These are phyloP conservation scores for Phenacoccus solenopsis DNA, from an alignment of 1,140 invertebrate species.

Conservation along the genomic window DNA sequence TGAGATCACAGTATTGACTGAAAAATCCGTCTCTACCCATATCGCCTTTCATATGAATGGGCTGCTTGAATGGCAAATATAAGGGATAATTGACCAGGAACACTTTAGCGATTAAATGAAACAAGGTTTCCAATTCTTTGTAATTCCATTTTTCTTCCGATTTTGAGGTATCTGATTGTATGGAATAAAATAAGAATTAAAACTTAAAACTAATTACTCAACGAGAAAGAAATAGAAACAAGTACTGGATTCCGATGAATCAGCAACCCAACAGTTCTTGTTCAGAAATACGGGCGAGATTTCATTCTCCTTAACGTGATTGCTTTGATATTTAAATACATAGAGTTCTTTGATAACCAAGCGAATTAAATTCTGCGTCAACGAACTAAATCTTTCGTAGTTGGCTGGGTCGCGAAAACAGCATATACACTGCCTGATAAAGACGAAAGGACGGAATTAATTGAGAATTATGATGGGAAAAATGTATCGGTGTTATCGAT, in stretches of 20 bases:
- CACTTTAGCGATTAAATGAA: constrained; percentile 65
- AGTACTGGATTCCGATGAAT: background rate
- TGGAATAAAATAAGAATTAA: background rate
- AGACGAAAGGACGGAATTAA: no score
- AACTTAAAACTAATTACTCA: background rate
- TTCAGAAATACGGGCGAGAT: constrained; percentile 20
- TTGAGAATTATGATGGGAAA: no score
- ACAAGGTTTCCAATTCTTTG: constrained; percentile 61
- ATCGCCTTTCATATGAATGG: constrained; percentile 59
- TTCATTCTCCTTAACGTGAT: constrained; percentile 22
- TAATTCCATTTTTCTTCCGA: constrained; percentile 43
- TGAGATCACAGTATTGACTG: constrained; percentile 74
- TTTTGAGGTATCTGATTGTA: background rate
- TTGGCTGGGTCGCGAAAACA: constrained; percentile 42
- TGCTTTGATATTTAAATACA: constrained; percentile 19
- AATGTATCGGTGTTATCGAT: background rate
- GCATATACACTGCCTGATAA: constrained; percentile 41
- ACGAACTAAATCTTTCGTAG: constrained; percentile 40
- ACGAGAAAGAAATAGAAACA: background rate
- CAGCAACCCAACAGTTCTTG: constrained; percentile 16
- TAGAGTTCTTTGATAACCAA: constrained; percentile 27
- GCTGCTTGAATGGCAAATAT: constrained; percentile 84
- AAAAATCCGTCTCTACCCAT: constrained; percentile 31
- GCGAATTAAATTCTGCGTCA: constrained; percentile 38
- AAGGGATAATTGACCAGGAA: constrained; percentile 80